phyloP scores from a whole-genome alignment of 2,888 invertebrate species.

The Baccha elongata region DNA sequence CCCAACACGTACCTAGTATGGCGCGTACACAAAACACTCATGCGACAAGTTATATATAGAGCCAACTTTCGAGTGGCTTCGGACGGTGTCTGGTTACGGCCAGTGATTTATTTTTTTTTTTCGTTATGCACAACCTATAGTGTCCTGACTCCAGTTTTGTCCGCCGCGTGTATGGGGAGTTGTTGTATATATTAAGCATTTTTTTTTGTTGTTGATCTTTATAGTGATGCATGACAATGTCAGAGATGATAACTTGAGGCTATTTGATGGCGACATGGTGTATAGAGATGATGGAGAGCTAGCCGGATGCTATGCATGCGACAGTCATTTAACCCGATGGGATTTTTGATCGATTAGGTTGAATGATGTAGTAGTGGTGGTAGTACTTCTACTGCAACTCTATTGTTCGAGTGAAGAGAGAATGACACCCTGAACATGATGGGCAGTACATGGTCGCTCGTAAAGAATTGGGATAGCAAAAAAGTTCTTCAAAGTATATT shows the following conservation, averaged over 20 bases:
- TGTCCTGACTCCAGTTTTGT: too few relatives aligned
- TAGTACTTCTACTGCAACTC: constrained; percentile 16
- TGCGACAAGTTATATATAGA: not conserved
- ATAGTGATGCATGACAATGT: constrained; percentile 70
- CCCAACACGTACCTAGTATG: constrained; percentile 41
- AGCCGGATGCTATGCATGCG: constrained; percentile 51
- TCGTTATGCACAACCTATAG: constrained; percentile 21
- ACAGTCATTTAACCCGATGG: constrained; percentile 69
- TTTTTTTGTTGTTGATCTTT: constrained; percentile 48
- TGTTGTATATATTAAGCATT: constrained; percentile 2
- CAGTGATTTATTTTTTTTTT: constrained; percentile 62
- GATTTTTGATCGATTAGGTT: constrained; percentile 73
- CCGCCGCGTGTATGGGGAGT: not conserved
- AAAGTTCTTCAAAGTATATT: not conserved
- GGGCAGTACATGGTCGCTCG: constrained; percentile 10
- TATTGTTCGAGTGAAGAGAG: constrained; percentile 45
- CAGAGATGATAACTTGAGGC: constrained; percentile 71
- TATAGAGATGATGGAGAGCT: constrained; percentile 65
- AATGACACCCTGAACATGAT: constrained; percentile 41
- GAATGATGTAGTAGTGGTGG: constrained; percentile 59
- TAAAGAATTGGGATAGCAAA: constrained; percentile 33
- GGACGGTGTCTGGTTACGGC: constrained; percentile 56
- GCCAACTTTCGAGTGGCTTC: constrained; percentile 66
- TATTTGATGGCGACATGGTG: constrained; percentile 67
- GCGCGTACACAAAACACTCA: constrained; percentile 39